These are phyloP conservation scores for Heliothis subflexa DNA, from an alignment of 1,140 invertebrate species.

Conservation along the genomic window DNA sequence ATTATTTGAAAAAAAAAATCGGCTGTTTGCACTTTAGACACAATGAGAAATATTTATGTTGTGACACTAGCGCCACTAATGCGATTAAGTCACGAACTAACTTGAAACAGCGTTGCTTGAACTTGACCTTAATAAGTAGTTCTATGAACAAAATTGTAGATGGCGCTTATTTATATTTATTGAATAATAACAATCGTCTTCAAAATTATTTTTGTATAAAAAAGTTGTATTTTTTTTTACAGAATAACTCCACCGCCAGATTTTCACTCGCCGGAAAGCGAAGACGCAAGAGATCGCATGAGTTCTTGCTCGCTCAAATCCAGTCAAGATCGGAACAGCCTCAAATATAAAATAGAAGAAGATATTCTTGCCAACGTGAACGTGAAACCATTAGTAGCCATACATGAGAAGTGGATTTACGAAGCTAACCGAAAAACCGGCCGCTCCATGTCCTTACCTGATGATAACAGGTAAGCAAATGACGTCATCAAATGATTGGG, in stretches of 20 bases:
- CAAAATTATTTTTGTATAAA: background rate
- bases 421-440: constrained; percentile 76
- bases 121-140: background rate
- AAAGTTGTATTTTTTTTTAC: constrained; percentile 28
- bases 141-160: background rate
- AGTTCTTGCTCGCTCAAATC: constrained; percentile 58
- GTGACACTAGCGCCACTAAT: background rate
- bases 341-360: constrained; percentile 63
- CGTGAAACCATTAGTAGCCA: constrained; percentile 82
- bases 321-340: constrained; percentile 25
- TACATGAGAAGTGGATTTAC: constrained; percentile 83
- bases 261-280: constrained; percentile 56
- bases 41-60: no score
- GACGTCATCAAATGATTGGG: background rate
- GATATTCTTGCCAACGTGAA: constrained; percentile 72
- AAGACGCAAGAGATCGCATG: constrained; percentile 51
- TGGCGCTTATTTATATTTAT: background rate
- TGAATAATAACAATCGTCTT: background rate
- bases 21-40: no score
- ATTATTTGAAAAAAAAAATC: no score
- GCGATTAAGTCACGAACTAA: background rate
- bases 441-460: constrained; percentile 75
- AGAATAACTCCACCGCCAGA: constrained; percentile 65
- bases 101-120: background rate
- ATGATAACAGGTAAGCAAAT: constrained; percentile 67